phyloP scores from a whole-genome alignment of 2,113 vertebrate genomes.

The Argyrosomus japonicus region DNA sequence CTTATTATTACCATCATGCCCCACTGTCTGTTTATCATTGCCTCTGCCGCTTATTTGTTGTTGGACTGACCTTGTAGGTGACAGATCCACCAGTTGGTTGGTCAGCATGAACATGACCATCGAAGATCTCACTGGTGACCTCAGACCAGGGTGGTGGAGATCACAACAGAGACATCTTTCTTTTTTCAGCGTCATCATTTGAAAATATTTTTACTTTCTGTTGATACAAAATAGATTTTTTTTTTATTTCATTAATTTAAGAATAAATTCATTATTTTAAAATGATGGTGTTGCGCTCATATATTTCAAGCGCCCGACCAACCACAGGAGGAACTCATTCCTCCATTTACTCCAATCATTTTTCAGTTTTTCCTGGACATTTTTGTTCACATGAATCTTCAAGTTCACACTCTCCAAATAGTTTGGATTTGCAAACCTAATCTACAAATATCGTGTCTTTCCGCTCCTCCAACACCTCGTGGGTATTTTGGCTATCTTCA shows the following conservation, averaged over 20 bases:
- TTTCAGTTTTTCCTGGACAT: conserved; percentile 43
- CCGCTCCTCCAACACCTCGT: conserved; percentile 19
- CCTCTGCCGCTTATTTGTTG: not conserved
- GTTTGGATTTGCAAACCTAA: conserved; percentile 45
- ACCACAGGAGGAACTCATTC: not conserved
- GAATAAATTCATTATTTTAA: not conserved
- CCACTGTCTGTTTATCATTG: too few species aligned
- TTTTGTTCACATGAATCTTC: conserved; percentile 37
- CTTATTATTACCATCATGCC: too few species aligned
- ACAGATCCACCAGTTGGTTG: rapidly evolving
- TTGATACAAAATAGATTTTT: not conserved
- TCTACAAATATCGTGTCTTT: conserved; percentile 27
- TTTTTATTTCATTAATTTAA: not conserved
- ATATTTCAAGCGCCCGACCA: too few species aligned
- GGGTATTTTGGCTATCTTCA: not conserved
- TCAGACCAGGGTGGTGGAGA: too few species aligned
- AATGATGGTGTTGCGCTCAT: not conserved
- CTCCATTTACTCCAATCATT: not conserved
- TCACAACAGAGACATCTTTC: not conserved
- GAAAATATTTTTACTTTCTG: not conserved
- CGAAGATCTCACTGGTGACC: not conserved
- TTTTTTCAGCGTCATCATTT: not conserved
- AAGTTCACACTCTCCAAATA: conserved; percentile 33
- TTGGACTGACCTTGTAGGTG: not conserved
- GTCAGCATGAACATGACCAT: not conserved